Evolutionary conservation across 2,888 invertebrate species (phyloP), one percentile per base, ranked within the genome.

Genomic region (Zeuzera pyrina): DNA sequence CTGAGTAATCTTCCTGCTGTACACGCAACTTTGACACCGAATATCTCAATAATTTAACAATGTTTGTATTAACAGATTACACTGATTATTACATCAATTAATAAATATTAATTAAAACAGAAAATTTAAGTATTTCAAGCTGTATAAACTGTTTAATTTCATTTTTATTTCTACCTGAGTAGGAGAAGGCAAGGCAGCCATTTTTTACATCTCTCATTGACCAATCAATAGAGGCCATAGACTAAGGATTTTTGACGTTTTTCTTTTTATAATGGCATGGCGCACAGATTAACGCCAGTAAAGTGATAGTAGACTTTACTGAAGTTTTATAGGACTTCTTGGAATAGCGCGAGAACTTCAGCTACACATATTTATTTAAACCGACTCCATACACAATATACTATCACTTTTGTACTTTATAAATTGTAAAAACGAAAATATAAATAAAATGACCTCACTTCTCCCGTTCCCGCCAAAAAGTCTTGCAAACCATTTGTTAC

Each of bases 181-280:
- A 85, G 91, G 91, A 86, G 91, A 91, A 85, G 91, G 91, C 89
- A 91, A 86, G 81, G 91, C 88, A 87, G 91, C 91, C 92, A 91
- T 91, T 90, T 91, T 89, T 84, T 71, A 84, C 84, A 84, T 84
- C 77, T 81, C 71, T 70, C 71, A 61, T 73, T 67, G 79, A 83
- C 84, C 84, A 84, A 84, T 84, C 84, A 84, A 84, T 84, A 84
- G 77, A 67, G 57, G 63, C 48, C 73, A 81, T 64, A 71, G 72
- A 76, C 61, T 57, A 60, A 32, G 41, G 56, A 61, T 35, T 41
- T 63, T 70, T 74, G 76, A 76, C 74, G 65, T 57, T 47, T 34
- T n/a, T n/a, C n/a, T n/a, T n/a, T n/a, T n/a, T n/a, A n/a, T n/a
- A n/a, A n/a, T n/a, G n/a, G n/a, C n/a, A n/a, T n/a, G n/a, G n/a